Percentiles rank a stretch among this genome's conserved stretches.
Conservation (phyloP, 2,797 vertebrate genomes). For the Sebastes iracundus region DNA sequence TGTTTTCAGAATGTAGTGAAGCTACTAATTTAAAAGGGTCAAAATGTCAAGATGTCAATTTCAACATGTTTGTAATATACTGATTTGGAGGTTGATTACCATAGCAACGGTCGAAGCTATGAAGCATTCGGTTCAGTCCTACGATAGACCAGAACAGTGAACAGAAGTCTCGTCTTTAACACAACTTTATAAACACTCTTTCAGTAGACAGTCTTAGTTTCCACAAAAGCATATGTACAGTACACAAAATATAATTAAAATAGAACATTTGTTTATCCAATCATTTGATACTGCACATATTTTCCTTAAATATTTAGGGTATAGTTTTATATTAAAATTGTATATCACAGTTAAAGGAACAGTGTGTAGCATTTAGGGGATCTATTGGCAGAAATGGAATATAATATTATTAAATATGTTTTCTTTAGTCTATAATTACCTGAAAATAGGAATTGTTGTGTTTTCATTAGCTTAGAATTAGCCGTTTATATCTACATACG, state of each 20-base stretch:
- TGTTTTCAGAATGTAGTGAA: background rate
- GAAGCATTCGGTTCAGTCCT: too few species aligned
- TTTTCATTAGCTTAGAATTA: too few species aligned
- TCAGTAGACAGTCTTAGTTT: conserved; percentile 1
- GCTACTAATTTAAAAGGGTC: too few species aligned
- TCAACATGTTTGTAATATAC: background rate
- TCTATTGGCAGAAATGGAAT: too few species aligned
- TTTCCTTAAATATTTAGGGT: background rate
- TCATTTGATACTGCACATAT: background rate
- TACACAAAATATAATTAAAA: conserved; percentile 1
- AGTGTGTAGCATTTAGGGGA: too few species aligned
- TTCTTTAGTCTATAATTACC: too few species aligned
- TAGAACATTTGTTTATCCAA: background rate
- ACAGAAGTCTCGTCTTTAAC: background rate
- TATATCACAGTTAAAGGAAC: background rate
- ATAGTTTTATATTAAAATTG: background rate
- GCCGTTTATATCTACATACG: rapidly evolving
- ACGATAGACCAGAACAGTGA: background rate
- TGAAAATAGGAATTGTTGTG: too few species aligned
- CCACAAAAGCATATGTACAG: conserved; percentile 19
- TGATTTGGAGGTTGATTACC: too few species aligned
- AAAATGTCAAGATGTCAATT: background rate
- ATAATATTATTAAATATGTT: too few species aligned
- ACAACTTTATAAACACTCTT: conserved; percentile 18
- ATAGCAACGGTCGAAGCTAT: too few species aligned